Evolutionary conservation across 2,797 vertebrate species (phyloP).

Genomic region (Characodon lateralis): DNA sequence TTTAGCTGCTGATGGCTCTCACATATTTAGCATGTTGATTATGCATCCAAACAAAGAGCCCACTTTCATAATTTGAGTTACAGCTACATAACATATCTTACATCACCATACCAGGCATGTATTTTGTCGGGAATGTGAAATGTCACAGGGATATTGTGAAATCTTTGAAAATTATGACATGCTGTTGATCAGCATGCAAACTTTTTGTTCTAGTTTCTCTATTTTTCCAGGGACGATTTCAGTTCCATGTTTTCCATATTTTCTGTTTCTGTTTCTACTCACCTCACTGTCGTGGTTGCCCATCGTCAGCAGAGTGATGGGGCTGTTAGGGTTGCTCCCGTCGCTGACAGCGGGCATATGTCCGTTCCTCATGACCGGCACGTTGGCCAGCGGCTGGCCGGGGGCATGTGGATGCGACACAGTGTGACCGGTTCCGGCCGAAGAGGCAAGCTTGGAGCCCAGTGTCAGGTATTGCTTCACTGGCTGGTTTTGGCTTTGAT

Average conservation of each 20-base stretch:
- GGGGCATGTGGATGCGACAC: constrained; percentile 77
- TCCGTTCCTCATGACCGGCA: constrained; percentile 83
- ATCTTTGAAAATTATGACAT: constrained; percentile 39
- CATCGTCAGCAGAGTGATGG: constrained; percentile 85
- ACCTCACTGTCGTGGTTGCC: constrained; percentile 86
- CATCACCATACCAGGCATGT: constrained; percentile 7
- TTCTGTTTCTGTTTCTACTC: constrained; percentile 48
- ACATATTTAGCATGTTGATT: background rate
- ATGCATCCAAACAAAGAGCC: constrained; percentile 43
- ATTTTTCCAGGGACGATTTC: constrained; percentile 40
- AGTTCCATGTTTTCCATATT: constrained; percentile 46
- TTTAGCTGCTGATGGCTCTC: constrained; percentile 3
- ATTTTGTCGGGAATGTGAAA: constrained; percentile 22
- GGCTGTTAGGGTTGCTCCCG: constrained; percentile 78
- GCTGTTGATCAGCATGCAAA: background rate
- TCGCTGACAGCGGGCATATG: constrained; percentile 81
- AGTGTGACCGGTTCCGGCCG: constrained; percentile 77
- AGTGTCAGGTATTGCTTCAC: constrained; percentile 92
- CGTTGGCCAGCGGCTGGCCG: constrained; percentile 76
- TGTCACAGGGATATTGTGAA: constrained; percentile 34
- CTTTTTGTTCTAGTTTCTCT: constrained; percentile 33
- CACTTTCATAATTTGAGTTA: constrained; percentile 30
- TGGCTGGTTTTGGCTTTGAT: constrained; percentile 89
- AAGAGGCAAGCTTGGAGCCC: constrained; percentile 83
- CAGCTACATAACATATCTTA: background rate